Evolutionary conservation across 1,140 invertebrate species (phyloP), one percentile per base, ranked within the genome.

Genomic region (Colletes latitarsis): DNA sequence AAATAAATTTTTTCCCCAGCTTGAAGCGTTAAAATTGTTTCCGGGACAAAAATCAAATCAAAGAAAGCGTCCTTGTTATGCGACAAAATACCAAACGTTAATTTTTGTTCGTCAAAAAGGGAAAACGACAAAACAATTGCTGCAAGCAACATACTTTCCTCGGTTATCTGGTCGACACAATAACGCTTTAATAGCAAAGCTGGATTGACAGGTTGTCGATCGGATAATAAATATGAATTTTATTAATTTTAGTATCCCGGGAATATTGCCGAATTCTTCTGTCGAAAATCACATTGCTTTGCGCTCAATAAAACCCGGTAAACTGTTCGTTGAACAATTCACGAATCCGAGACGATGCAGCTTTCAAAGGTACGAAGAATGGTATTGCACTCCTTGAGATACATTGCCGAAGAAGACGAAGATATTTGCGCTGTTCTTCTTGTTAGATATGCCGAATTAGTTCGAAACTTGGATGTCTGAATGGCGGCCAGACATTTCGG

Each of bases 331-430:
- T 17, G 14, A 52, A 64, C 49, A 53, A 70, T 60, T 66, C 53
- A 14, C 43, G 58, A 81, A 69, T 55, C 15, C 15, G 66, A 75
- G 66, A 49, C 39, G 52, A 62, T 68, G n/a, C 55, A 81, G 46
- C 82, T 82, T 46, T 82, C 57, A 58, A 85, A 85, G 74, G 52
- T 57, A 58, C 30, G 46, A 86, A 79, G 55, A 82, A 75, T 52
- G 15, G 62, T 49, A 69, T 21, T 53, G 68, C 63, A 83, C 52
- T 78, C 80, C n/a, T 73, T 53, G 68, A 30, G 14, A 58, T 60
- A 53, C 52, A 77, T 85, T 76, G 60, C 64, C 57, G 66, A 55
- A 71, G 21, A 15, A 3, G 5, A 53, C 21, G 17, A 63, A 41
- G 53, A 69, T 75, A 60, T 75, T 78, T 49, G 64, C 57, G 52